These are phyloP conservation scores for Arrhopalites spinosus DNA, from an alignment of 2,888 invertebrate genomes.

Conservation along the genomic window DNA sequence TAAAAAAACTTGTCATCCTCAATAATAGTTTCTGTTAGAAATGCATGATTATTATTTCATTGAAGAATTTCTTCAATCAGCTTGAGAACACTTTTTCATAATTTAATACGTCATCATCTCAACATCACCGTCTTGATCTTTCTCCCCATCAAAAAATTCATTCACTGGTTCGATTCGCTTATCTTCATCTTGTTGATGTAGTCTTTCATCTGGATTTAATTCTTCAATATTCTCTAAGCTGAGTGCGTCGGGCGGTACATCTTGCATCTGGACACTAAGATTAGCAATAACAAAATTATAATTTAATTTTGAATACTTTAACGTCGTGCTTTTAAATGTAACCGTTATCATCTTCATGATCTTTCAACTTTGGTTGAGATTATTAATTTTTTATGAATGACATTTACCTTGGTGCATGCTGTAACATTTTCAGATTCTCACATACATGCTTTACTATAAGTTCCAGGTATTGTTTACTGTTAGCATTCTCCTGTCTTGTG, in stretches of 20 bases:
- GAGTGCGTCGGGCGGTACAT: constrained; percentile 70
- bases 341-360: no score
- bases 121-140: constrained; percentile 75
- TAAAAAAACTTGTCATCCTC: no score
- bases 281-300: not conserved
- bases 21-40: no score
- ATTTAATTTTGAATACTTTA: no score
- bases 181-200: constrained; percentile 73
- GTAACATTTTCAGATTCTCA: constrained; percentile 91
- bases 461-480: constrained; percentile 93
- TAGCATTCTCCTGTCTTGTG: constrained; percentile 86
- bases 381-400: no score
- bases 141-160: constrained; percentile 89
- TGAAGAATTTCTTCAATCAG: no score
- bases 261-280: constrained; percentile 91
- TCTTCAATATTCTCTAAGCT: constrained; percentile 75
- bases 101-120: constrained; percentile 51
- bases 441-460: constrained; percentile 82
- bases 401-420: constrained; percentile 76
- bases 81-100: no score
- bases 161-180: constrained; percentile 81
- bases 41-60: no score
- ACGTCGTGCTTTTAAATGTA: no score
- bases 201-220: constrained; percentile 79
- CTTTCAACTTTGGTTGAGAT: no score